Base-by-base conservation (phyloP, 2,797 vertebrate species). In the Xenops minutus region DNA sequence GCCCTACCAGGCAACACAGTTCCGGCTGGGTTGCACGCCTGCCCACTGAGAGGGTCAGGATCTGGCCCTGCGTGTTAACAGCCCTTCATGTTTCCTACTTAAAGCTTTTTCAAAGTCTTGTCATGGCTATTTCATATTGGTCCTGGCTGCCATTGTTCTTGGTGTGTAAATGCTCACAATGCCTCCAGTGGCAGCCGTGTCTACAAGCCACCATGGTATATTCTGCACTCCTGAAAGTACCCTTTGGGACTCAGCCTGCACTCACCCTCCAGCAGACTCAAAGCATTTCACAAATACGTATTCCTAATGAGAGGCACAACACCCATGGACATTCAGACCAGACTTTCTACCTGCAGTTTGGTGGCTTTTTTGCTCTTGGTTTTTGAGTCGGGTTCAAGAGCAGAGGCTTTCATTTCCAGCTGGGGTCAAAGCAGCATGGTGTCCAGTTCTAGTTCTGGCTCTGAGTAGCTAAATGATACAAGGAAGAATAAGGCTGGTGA, bases 1-100 rank as follows among this genome's bases (percentile, higher is more conserved):
- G 93, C 30, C 68, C 30, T 0, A 16, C 67, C 93, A 95, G 89
- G 71, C 49, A 2, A 82, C 71, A 83, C 15, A 14, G 81, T 81
- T 92, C 75, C 0, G 3, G 64, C 81, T 89, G 92, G 67, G 88
- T 81, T 91, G 84, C 64, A 62, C 0, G 3, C 74, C 81, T 2
- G 0, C 81, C 84, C 90, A 92, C 72, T 82, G 74, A 86, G 92
- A 93, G 78, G 75, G 61, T 87, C 84, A 62, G 81, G 78, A 58
- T 93, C 86, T 79, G 75, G 59, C 91, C 92, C 22, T 54, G 86
- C 32, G 88, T 93, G 89, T 95, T 95, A 94, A 96, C 84, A 93
- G 71, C 64, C 49, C 30, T 74, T 56, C 71, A 49, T 67, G 67
- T 76, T 74, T 95, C 64, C 75, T 66, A 43, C 56, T 79, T 86